phyloP scores from a whole-genome alignment of 2,888 invertebrate species.

The Sinhomidia bicolor region DNA sequence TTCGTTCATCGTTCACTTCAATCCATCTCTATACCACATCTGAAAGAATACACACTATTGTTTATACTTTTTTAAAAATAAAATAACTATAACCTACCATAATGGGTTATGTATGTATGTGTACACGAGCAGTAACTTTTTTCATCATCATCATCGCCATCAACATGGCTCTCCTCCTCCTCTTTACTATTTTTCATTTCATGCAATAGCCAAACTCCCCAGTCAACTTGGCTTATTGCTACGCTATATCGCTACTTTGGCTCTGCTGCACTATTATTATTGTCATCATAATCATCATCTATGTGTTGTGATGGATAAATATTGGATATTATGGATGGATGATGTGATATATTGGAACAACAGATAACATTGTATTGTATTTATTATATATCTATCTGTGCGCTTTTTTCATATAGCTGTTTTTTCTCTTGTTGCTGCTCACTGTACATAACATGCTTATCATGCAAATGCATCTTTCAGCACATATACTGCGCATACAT shows the following conservation, averaged over 20 bases:
- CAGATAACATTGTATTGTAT: neutral
- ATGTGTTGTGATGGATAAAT: constrained; percentile 34
- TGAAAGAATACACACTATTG: too few species aligned
- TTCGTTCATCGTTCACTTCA: constrained; percentile 30
- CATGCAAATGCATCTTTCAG: too few species aligned
- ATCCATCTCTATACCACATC: neutral
- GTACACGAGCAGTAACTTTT: constrained; percentile 52
- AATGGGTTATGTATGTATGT: constrained; percentile 59
- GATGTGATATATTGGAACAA: constrained; percentile 39
- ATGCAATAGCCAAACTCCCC: neutral
- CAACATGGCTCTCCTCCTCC: neutral
- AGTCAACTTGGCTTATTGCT: neutral
- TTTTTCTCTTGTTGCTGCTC: too few species aligned
- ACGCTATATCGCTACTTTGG: neutral
- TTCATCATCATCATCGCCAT: constrained; percentile 20
- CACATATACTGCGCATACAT: too few species aligned
- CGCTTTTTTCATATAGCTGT: neutral
- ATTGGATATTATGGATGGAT: constrained; percentile 18
- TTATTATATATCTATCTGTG: too few species aligned
- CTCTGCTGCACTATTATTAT: neutral
- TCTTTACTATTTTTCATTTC: constrained; percentile 3
- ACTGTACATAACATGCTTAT: too few species aligned
- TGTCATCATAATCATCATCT: too few species aligned
- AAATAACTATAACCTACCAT: too few species aligned
- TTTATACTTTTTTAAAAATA: too few species aligned